Evolutionary conservation across 2,888 invertebrate species (phyloP).

Genomic region (Exocentrus adspersus): DNA sequence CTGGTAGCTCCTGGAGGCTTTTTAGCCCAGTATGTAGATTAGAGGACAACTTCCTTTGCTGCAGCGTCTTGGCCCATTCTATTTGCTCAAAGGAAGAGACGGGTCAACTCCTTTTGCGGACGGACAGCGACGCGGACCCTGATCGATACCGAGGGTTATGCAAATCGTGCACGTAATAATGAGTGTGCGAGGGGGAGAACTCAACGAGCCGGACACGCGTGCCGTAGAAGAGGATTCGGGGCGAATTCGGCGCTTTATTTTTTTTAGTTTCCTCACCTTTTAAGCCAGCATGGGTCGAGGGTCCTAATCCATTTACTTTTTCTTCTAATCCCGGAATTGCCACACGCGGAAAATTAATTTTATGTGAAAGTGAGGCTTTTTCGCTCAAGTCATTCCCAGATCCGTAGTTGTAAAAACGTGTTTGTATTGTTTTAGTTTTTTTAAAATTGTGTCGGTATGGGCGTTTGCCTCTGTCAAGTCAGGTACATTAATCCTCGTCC

Average conservation of each 20-base stretch:
- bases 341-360: constrained; percentile 45
- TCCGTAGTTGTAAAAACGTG: neutral
- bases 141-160: constrained; percentile 7
- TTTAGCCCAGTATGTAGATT: constrained; percentile 55
- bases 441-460: neutral
- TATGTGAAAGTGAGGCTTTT: constrained; percentile 39
- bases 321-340: constrained; percentile 39
- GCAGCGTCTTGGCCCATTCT: constrained; percentile 38
- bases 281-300: constrained; percentile 24
- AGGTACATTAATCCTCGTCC: too few relatives aligned
- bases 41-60: constrained; percentile 47
- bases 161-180: constrained; percentile 11
- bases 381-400: constrained; percentile 28
- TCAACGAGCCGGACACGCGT: neutral
- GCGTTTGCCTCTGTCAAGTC: too few relatives aligned
- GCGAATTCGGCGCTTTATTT: constrained; percentile 24
- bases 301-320: constrained; percentile 36
- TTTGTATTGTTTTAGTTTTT: neutral
- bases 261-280: constrained; percentile 29
- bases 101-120: constrained; percentile 32
- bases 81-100: constrained; percentile 38
- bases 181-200: neutral
- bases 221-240: neutral
- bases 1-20: constrained; percentile 48
- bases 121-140: constrained; percentile 19